These are phyloP conservation scores for Nycticorax nycticorax DNA, from an alignment of 2,113 vertebrate genomes.

Conservation along the genomic window DNA sequence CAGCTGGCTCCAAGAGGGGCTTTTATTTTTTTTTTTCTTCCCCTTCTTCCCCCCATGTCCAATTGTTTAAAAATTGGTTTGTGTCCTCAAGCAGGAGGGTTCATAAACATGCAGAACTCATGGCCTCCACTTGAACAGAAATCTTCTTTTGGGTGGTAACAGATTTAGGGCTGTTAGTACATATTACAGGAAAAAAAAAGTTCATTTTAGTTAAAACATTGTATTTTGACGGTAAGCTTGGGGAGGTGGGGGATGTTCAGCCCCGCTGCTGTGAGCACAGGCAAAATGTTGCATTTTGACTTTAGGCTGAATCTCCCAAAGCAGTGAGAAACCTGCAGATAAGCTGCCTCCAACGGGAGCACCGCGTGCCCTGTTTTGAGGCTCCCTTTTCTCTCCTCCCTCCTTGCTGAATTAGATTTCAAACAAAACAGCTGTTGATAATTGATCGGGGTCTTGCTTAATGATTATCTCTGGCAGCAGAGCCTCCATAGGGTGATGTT, in stretches of 20 bases:
- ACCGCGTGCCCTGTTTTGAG: background rate
- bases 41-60: no score
- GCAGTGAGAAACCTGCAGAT: background rate
- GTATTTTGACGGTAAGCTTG: background rate
- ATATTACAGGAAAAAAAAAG: background rate
- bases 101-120: background rate
- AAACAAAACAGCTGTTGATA: background rate
- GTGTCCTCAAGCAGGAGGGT: background rate
- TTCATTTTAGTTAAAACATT: background rate
- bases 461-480: background rate
- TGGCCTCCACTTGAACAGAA: fast-evolving
- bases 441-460: no score
- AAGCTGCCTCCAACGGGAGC: background rate
- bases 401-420: background rate
- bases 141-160: background rate
- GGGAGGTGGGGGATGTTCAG: background rate
- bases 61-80: background rate
- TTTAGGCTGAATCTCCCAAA: background rate
- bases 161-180: background rate
- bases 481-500: fast-evolving
- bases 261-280: background rate
- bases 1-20: background rate
- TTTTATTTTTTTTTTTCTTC: background rate
- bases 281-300: background rate
- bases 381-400: background rate